These are phyloP conservation scores for Euplexia lucipara DNA, from an alignment of 2,888 invertebrate species.

Conservation along the genomic window DNA sequence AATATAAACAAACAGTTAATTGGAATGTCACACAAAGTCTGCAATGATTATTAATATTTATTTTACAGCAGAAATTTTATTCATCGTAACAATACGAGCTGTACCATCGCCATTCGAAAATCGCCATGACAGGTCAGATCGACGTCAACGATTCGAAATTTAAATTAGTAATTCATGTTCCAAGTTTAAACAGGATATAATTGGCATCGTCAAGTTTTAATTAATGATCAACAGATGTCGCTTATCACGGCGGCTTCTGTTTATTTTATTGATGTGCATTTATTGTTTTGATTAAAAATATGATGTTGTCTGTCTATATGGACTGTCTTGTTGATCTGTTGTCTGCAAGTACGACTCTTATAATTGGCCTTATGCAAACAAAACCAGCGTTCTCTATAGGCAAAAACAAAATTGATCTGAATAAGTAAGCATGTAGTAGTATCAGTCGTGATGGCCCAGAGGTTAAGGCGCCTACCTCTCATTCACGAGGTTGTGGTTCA, in stretches of 20 bases:
- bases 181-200: conserved; percentile 72
- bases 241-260: conserved; percentile 41
- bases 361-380: too few species aligned
- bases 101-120: conserved; percentile 14
- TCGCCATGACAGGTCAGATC: conserved; percentile 25
- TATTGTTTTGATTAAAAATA: background rate
- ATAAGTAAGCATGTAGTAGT: too few species aligned
- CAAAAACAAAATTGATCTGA: too few species aligned
- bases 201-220: conserved; percentile 73
- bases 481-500: too few species aligned
- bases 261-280: conserved; percentile 2
- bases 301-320: background rate
- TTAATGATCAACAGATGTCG: conserved; percentile 76
- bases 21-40: background rate
- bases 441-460: too few species aligned
- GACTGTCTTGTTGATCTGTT: too few species aligned
- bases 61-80: background rate
- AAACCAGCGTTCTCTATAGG: too few species aligned
- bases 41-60: background rate
- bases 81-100: conserved; percentile 12
- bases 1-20: background rate
- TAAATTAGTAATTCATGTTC: conserved; percentile 74
- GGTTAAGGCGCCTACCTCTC: too few species aligned
- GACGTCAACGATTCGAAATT: conserved; percentile 59
- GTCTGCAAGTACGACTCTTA: too few species aligned